Conservation (phyloP, 2,797 vertebrate species). For the Merluccius polli region DNA sequence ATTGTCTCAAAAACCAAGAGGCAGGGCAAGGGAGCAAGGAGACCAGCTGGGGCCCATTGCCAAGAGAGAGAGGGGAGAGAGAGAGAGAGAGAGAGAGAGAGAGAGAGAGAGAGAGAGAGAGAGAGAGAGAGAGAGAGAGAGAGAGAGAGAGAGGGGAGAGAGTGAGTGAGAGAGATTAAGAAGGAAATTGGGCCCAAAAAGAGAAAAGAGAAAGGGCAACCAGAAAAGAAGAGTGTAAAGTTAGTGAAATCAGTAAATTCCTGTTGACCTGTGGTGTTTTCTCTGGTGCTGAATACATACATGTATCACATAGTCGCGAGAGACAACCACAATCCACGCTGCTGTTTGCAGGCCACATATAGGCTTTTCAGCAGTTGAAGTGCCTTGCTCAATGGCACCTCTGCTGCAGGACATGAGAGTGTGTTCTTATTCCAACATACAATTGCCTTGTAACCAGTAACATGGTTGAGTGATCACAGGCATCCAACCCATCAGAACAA, state of each 20-base stretch:
- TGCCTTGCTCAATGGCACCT: no score
- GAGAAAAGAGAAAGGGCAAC: background rate
- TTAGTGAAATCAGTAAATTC: no score
- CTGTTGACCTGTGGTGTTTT: background rate
- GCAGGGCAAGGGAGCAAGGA: slow-evolving; percentile 21
- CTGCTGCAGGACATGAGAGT: no score
- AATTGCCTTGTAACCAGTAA: no score
- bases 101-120: background rate
- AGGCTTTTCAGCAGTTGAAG: no score
- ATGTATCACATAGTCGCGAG: no score
- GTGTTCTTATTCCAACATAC: no score
- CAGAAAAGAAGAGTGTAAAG: no score
- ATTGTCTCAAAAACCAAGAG: slow-evolving; percentile 52
- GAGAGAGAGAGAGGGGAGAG: slow-evolving; percentile 9
- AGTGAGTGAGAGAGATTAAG: background rate
- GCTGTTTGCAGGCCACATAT: no score
- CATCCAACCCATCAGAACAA: no score
- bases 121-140: background rate
- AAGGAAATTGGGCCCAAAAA: slow-evolving; percentile 8
- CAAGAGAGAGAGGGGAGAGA: background rate
- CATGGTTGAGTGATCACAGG: no score
- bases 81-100: background rate
- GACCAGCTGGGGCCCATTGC: background rate
- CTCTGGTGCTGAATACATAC: background rate
- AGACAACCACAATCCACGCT: no score